Base-by-base conservation (phyloP, 2,113 vertebrate genomes). In the Lophura nycthemera region DNA sequence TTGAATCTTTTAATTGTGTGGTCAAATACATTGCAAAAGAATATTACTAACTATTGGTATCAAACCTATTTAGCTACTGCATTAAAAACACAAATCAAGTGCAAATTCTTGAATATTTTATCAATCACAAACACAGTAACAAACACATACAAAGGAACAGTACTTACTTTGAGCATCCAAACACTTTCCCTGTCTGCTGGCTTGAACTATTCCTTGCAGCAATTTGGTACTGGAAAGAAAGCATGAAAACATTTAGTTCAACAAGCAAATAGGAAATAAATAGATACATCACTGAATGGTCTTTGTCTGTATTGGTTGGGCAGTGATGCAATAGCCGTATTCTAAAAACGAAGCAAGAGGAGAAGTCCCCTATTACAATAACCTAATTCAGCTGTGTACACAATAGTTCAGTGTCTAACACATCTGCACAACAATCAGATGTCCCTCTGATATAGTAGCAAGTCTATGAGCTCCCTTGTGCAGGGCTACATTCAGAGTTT, bases 151-250 rank as follows among this genome's bases (percentile, higher is more conserved):
- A 89, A 77, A 88, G 25, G 29, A 36, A 86, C 3, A 81, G 67
- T 24, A 82, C 97, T 98, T 97, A 98, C 98, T 97, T 98, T 97
- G 97, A 61, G 97, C 97, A 98, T 98, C 97, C 98, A 98, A 96
- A 91, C 95, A 86, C 93, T 91, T 96, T 97, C 88, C 95, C 93
- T 92, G 94, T 92, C 91, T 97, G 96, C 92, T 34, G 95, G 90
- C 77, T 96, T 86, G 95, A 97, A 84, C 25, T 93, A 42, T 93
- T 97, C 93, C 94, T 97, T 94, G 96, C 92, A 92, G 97, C 84
- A 92, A 93, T 76, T 89, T 97, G 96, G 83, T 69, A 75, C 97
- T 98, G 81, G n/a, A 92, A 89, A 89, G 24, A 92, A 94, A 88
- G 88, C 30, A 90, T 14, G n/a, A 88, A 70, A 92, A 75, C 1